phyloP scores from a whole-genome alignment of 1,140 invertebrate species.

The Aphelenchoides avenae region DNA sequence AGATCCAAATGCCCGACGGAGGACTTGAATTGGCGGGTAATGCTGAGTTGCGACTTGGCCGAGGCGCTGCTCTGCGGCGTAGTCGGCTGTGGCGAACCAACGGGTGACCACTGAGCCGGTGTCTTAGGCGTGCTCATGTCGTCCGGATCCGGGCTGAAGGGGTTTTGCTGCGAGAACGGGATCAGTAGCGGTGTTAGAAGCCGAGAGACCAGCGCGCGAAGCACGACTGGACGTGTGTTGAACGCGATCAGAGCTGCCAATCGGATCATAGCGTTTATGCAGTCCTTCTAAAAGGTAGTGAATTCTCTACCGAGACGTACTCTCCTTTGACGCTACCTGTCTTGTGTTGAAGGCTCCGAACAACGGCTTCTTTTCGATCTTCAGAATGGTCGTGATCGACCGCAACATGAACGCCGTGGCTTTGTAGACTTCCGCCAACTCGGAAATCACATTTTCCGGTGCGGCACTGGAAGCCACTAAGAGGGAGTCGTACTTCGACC shows the following conservation, averaged over 20 bases:
- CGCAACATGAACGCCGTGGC: conserved; percentile 50
- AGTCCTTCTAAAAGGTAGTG: conserved; percentile 38
- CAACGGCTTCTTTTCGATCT: conserved; percentile 52
- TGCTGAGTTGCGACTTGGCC: too few relatives aligned
- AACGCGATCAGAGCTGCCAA: conserved; percentile 45
- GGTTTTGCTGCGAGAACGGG: conserved; percentile 4
- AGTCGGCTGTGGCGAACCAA: too few relatives aligned
- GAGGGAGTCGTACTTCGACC: too few relatives aligned
- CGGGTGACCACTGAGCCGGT: too few relatives aligned
- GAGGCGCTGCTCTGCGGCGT: too few relatives aligned
- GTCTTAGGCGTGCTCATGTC: too few relatives aligned
- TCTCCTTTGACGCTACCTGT: conserved; percentile 23
- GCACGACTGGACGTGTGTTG: conserved; percentile 33
- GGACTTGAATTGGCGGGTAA: too few relatives aligned
- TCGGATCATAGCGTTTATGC: conserved; percentile 42
- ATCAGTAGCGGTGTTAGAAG: conserved; percentile 32
- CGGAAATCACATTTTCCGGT: too few relatives aligned
- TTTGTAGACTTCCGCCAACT: conserved; percentile 31
- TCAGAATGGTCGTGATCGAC: conserved; percentile 39
- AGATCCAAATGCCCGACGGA: too few relatives aligned
- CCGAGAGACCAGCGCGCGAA: conserved; percentile 26
- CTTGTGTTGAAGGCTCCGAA: conserved; percentile 58
- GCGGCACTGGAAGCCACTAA: too few relatives aligned
- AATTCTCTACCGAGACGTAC: neutral
- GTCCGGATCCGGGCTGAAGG: too few relatives aligned